A percentile compares a stretch with the other conserved stretches of the same genome.
Evolutionary conservation across 1,140 invertebrate species (phyloP).

Genomic region (Cydia pomonella): DNA sequence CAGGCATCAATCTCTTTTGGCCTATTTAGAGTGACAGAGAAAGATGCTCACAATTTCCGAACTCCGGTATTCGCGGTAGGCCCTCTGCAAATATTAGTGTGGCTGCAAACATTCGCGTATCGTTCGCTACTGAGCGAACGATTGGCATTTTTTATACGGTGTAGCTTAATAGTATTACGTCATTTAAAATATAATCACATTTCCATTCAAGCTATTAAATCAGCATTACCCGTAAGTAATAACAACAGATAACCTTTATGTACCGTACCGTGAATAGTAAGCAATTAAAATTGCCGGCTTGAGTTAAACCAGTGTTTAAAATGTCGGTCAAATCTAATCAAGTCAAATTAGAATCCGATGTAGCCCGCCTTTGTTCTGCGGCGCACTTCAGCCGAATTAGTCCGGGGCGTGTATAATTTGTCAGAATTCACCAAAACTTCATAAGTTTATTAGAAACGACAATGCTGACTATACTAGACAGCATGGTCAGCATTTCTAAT

Average conservation of each 20-base stretch:
- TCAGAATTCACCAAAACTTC: slow-evolving; percentile 46
- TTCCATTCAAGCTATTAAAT: background rate
- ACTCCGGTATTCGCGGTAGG: too few species aligned
- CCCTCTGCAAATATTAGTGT: too few species aligned
- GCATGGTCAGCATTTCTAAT: background rate
- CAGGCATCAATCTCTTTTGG: too few species aligned
- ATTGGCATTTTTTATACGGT: too few species aligned
- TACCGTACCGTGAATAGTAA: slow-evolving; percentile 37
- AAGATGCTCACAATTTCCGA: too few species aligned
- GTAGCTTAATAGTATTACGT: background rate
- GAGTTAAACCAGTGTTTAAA: slow-evolving; percentile 55
- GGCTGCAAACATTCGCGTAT: too few species aligned
- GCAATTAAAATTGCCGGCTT: slow-evolving; percentile 50
- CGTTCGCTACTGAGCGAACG: too few species aligned
- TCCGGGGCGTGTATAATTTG: slow-evolving; percentile 49
- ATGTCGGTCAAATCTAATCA: slow-evolving; percentile 62
- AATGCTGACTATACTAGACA: slow-evolving; percentile 11
- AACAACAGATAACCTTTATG: slow-evolving; percentile 7
- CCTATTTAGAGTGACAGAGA: too few species aligned
- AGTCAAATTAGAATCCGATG: slow-evolving; percentile 58
- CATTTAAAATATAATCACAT: background rate
- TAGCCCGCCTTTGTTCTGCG: slow-evolving; percentile 43
- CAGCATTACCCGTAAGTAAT: background rate
- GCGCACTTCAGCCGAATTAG: slow-evolving; percentile 47
- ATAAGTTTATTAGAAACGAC: slow-evolving; percentile 44